Evolutionary conservation across 2,888 invertebrate species (phyloP).

Genomic region (Poecilobothrus nobilitatus): DNA sequence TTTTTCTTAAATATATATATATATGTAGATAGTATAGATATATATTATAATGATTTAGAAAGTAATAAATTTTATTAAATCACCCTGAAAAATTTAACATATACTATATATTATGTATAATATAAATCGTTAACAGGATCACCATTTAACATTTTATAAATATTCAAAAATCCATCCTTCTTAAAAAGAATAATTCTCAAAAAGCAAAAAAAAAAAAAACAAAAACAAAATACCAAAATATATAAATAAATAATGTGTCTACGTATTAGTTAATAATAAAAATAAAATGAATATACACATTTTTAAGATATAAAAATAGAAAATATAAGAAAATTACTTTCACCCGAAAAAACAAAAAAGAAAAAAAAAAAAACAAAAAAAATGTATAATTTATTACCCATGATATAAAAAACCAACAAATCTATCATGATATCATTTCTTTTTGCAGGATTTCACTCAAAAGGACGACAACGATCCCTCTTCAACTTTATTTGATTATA

Average conservation of each 20-base stretch:
- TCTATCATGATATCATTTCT: slow-evolving; percentile 3
- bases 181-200: neutral
- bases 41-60: neutral
- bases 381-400: neutral
- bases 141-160: slow-evolving; percentile 2
- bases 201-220: no score
- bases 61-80: slow-evolving; percentile 6
- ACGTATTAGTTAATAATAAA: neutral
- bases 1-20: neutral
- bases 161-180: neutral
- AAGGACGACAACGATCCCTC: neutral
- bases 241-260: neutral
- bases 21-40: neutral
- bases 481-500: neutral
- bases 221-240: no score
- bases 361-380: neutral
- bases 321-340: neutral
- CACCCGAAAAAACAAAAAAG: neutral
- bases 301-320: no score
- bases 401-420: neutral
- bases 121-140: neutral
- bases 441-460: neutral
- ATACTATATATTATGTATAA: no score
- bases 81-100: neutral
- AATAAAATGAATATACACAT: no score